Evolutionary conservation across 2,113 vertebrate genomes (phyloP).

Genomic region (Romanogobio albipinnatus): DNA sequence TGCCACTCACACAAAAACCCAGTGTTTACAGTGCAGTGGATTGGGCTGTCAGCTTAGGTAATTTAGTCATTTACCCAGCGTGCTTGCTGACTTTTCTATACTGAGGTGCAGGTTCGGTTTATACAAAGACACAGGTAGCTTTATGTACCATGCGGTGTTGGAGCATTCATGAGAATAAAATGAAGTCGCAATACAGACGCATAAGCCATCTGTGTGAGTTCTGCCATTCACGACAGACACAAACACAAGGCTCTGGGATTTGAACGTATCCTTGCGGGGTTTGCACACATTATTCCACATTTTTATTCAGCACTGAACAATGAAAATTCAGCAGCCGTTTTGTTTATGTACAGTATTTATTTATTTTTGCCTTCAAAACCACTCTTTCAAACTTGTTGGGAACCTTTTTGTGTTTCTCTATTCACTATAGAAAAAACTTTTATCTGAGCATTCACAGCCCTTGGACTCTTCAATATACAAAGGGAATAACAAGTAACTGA

Average conservation of each 20-base stretch:
- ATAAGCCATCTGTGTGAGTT: neutral
- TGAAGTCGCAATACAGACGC: conserved; percentile 2
- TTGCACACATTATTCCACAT: conserved; percentile 11
- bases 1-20: conserved; percentile 8
- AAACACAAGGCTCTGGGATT: neutral
- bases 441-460: neutral
- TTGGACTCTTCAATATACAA: neutral
- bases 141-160: conserved; percentile 20
- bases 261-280: neutral
- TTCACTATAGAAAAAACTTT: neutral
- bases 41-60: conserved; percentile 22
- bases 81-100: conserved; percentile 13
- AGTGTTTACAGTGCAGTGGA: conserved; percentile 27
- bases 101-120: conserved; percentile 17
- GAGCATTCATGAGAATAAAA: conserved; percentile 4
- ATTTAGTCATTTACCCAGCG: conserved; percentile 31
- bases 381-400: neutral
- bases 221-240: conserved; percentile 2
- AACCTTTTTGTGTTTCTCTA: neutral
- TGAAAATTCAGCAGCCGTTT: neutral
- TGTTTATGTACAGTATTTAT: conserved; percentile 2
- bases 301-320: neutral
- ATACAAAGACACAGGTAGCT: conserved; percentile 20
- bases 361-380: conserved; percentile 28
- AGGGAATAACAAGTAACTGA: conserved; percentile 16